A percentile compares a stretch with the other conserved stretches of the same genome.
These are phyloP conservation scores for Podiceps cristatus DNA, from an alignment of 2,113 vertebrate genomes.

Conservation along the genomic window DNA sequence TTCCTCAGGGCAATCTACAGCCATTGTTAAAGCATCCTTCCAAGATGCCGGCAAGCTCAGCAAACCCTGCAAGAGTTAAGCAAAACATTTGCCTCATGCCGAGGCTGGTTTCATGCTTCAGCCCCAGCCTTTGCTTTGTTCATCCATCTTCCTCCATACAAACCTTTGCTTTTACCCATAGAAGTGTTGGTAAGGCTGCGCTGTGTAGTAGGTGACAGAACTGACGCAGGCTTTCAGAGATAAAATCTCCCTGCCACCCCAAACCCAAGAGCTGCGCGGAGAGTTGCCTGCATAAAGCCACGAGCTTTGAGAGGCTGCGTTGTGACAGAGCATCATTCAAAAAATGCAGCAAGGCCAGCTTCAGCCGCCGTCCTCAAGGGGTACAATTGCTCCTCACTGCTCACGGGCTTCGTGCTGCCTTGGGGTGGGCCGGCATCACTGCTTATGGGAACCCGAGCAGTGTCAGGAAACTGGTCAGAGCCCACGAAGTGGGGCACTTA, in stretches of 20 bases:
- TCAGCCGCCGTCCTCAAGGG: not conserved
- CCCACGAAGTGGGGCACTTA: not conserved
- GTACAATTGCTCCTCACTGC: not conserved
- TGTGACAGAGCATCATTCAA: not conserved
- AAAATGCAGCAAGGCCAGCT: not conserved
- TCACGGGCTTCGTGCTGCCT: not conserved
- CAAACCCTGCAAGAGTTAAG: not conserved
- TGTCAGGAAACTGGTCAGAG: not conserved
- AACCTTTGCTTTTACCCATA: not conserved
- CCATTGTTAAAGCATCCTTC: not conserved
- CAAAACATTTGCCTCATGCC: not conserved
- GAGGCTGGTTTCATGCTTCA: not conserved
- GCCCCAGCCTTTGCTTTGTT: not conserved
- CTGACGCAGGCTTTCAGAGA: not conserved
- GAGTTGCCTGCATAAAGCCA: not conserved
- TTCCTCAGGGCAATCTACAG: not conserved
- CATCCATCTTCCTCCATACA: not conserved
- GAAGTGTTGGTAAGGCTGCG: not conserved
- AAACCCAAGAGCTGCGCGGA: not conserved
- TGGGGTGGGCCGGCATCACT: not conserved
- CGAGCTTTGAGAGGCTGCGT: not conserved
- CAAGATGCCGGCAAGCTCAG: conserved; percentile 18
- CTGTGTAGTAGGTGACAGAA: not conserved
- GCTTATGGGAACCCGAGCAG: not conserved
- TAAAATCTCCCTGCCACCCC: not conserved